Evolutionary conservation across 2,888 invertebrate species (phyloP).

Genomic region (Drosophila mettleri): DNA sequence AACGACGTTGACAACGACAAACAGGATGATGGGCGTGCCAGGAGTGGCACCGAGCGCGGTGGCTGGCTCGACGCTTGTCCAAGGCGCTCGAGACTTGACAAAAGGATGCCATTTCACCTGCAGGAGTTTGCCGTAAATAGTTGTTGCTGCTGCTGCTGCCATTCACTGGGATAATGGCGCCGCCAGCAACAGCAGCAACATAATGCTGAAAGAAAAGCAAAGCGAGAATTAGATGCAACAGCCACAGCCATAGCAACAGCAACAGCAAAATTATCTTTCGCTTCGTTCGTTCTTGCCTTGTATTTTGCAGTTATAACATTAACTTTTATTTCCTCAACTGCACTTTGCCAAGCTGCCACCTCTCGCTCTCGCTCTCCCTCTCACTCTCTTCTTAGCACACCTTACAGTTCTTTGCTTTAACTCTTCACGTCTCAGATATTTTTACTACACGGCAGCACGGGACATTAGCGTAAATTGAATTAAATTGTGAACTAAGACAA

Average conservation of each 20-base stretch:
- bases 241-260: constrained; percentile 50
- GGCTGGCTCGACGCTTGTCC: constrained; percentile 14
- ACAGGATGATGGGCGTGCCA: constrained; percentile 49
- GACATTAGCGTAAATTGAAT: constrained; percentile 35
- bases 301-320: constrained; percentile 70
- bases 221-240: constrained; percentile 71
- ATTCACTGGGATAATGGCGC: constrained; percentile 60
- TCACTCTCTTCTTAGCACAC: neutral
- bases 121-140: constrained; percentile 68
- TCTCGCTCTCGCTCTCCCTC: neutral
- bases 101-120: constrained; percentile 76
- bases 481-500: constrained; percentile 16
- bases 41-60: neutral
- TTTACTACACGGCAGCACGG: neutral
- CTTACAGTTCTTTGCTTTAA: constrained; percentile 19
- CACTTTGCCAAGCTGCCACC: constrained; percentile 38
- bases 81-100: constrained; percentile 71
- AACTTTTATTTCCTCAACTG: constrained; percentile 74
- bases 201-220: constrained; percentile 69
- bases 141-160: constrained; percentile 49
- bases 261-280: constrained; percentile 62
- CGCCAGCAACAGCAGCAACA: constrained; percentile 57
- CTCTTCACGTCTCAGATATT: constrained; percentile 15
- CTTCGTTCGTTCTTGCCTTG: constrained; percentile 55
- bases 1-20: constrained; percentile 69